phyloP scores from a whole-genome alignment of 2,797 vertebrate species.

The Galaxias olidus region DNA sequence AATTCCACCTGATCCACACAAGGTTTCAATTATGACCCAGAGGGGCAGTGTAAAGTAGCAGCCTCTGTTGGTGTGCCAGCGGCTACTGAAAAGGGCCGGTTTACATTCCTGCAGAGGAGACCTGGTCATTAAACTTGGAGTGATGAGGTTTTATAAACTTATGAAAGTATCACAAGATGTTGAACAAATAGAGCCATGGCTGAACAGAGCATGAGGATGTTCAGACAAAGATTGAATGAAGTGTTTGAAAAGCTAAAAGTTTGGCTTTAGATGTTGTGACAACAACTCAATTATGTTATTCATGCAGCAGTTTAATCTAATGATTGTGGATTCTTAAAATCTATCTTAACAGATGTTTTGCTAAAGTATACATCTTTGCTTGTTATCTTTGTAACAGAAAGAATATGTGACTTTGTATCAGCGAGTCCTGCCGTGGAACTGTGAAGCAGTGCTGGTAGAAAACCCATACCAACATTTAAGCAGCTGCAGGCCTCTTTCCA shows the following conservation, averaged over 20 bases:
- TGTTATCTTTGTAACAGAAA: no score
- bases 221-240: neutral
- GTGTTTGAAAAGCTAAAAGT: neutral
- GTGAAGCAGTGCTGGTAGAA: no score
- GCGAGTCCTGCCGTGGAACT: no score
- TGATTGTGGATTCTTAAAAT: no score
- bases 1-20: slow-evolving; percentile 88
- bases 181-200: slow-evolving; percentile 26
- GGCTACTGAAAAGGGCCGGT: slow-evolving; percentile 62
- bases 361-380: no score
- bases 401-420: no score
- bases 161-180: slow-evolving; percentile 8
- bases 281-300: neutral
- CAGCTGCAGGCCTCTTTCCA: no score
- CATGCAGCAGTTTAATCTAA: no score
- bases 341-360: no score
- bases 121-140: slow-evolving; percentile 50
- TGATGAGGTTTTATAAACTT: slow-evolving; percentile 24
- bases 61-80: slow-evolving; percentile 63
- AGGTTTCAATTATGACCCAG: slow-evolving; percentile 89
- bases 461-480: no score
- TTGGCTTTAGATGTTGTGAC: neutral
- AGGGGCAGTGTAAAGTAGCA: slow-evolving; percentile 73
- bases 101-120: slow-evolving; percentile 40
- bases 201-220: slow-evolving; percentile 4